Evolutionary conservation across 2,797 vertebrate genomes (phyloP), one percentile per base, ranked within the genome.

Genomic region (Fundulus diaphanus): DNA sequence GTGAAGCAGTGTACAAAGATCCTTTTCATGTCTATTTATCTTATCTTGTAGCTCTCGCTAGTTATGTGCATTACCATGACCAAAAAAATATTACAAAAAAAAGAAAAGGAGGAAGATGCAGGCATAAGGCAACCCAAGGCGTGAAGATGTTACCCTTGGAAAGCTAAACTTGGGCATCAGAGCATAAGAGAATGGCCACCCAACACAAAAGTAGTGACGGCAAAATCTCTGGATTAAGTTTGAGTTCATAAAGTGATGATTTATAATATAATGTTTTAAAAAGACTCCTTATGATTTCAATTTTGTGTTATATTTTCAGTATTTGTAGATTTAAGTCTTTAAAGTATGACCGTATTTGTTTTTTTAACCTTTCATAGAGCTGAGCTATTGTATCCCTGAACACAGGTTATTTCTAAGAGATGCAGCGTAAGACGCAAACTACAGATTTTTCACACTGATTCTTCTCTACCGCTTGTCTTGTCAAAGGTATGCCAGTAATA

Each of bases 401-500:
- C 24, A 44, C 52, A 68, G 49, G 54, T 31, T 31, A 54, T 29
- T n/a, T 68, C 37, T 1, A 72, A 65, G 35, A 75, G n/a, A 70
- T 68, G 52, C 46, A 46, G 49, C 5, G 9, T 67, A 59, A 74
- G 27, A 40, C 12, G 12, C 12, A 80, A 54, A 0, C 61, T 42
- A 67, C 68, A 9, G 9, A 71, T 81, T 84, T 87, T 76, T 67
- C n/a, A 12, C 1, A 3, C 35, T 63, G 61, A 73, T 15, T 76
- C 46, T 57, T 68, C 70, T 51, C 72, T 91, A 80, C 78, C 83
- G 74, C 83, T 80, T 80, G 68, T 77, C 63, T 74, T 83, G 73
- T 73, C 68, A 72, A 67, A 76, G 73, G 80, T 70, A 80, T 74
- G 78, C 33, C 44, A 75, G 71, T 42, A 82, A 82, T 85, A 87